phyloP scores from a whole-genome alignment of 2,888 invertebrate genomes.

The Noctuana brunneofusca region DNA sequence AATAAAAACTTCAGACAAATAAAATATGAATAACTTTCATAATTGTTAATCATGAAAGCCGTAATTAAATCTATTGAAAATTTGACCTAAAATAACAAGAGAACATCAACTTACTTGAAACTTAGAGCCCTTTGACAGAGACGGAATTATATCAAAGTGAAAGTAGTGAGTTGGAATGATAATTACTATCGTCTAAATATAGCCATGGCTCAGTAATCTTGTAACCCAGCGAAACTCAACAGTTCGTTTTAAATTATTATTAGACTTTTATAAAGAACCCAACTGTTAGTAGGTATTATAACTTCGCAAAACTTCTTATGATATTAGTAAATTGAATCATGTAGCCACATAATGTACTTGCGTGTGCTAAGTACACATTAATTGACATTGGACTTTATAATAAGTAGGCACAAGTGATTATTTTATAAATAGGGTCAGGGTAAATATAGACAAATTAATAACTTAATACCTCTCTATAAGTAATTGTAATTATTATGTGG shows the following conservation, averaged over 20 bases:
- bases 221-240: background rate
- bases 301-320: no score
- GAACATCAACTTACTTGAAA: constrained; percentile 8
- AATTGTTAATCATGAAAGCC: no score
- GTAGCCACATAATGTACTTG: no score
- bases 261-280: background rate
- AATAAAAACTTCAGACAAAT: no score
- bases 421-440: background rate
- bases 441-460: no score
- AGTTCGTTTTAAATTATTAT: background rate
- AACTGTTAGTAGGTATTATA: no score
- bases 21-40: no score
- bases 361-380: background rate
- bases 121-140: constrained; percentile 19
- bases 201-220: constrained; percentile 1
- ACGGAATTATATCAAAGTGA: constrained; percentile 18
- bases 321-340: no score
- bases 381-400: background rate
- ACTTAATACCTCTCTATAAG: no score
- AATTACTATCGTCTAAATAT: constrained; percentile 30
- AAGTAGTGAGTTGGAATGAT: constrained; percentile 21
- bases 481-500: no score
- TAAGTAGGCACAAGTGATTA: background rate
- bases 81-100: background rate
- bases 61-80: no score